These are phyloP conservation scores for Trichosurus vulpecula DNA, from an alignment of 2,797 vertebrate species.

Conservation along the genomic window DNA sequence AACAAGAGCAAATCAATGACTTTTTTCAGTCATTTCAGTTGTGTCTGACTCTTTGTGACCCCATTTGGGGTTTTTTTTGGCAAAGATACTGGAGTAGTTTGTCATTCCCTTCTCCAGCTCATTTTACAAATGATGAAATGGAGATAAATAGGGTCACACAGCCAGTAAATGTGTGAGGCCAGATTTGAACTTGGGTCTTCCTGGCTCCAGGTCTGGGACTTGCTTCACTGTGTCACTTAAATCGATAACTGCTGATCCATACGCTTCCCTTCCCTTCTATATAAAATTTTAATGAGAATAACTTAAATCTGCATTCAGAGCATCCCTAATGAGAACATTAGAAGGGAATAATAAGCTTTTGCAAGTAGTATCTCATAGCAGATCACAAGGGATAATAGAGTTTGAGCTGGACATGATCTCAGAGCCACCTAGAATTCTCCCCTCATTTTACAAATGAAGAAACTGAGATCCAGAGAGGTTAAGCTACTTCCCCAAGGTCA, in stretches of 20 bases:
- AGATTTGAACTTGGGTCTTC: neutral
- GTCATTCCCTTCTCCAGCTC: neutral
- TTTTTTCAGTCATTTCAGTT: neutral
- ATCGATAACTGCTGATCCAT: neutral
- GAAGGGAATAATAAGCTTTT: neutral
- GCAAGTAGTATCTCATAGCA: neutral
- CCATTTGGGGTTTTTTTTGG: neutral
- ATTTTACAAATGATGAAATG: neutral
- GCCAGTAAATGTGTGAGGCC: neutral
- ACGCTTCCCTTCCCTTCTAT: neutral
- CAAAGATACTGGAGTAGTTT: neutral
- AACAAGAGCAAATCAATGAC: neutral
- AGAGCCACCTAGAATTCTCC: neutral
- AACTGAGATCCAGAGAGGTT: neutral
- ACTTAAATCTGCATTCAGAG: neutral
- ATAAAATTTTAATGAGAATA: neutral
- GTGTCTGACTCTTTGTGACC: neutral
- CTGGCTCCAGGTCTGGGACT: neutral
- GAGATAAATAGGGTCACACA: neutral
- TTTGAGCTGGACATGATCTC: neutral
- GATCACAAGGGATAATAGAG: neutral
- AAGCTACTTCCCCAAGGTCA: neutral
- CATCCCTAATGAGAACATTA: neutral
- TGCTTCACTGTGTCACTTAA: neutral
- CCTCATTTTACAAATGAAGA: neutral